phyloP scores from a whole-genome alignment of 2,888 invertebrate species.

The Folsomia candida region DNA sequence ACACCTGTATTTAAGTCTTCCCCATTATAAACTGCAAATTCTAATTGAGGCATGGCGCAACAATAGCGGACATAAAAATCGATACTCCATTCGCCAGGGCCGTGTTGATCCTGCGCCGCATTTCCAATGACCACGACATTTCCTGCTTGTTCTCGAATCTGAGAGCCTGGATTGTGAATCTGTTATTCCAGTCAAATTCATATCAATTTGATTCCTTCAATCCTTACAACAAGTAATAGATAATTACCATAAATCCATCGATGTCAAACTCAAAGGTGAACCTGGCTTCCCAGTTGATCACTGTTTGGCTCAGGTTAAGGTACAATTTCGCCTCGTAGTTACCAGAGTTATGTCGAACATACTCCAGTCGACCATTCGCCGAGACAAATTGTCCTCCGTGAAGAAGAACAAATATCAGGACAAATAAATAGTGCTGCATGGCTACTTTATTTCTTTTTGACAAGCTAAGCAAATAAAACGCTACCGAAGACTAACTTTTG shows the following conservation, averaged over 20 bases:
- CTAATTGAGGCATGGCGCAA: slow-evolving; percentile 15
- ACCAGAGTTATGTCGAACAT: slow-evolving; percentile 15
- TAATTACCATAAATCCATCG: slow-evolving; percentile 16
- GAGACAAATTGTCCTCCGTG: not conserved
- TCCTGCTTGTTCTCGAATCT: not conserved
- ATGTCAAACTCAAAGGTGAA: slow-evolving; percentile 16
- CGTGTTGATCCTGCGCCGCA: not conserved
- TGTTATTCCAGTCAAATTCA: not conserved
- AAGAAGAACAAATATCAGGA: too few relatives aligned
- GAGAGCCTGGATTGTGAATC: slow-evolving; percentile 6
- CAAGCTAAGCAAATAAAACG: too few relatives aligned
- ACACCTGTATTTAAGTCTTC: slow-evolving; percentile 23
- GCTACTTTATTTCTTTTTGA: too few relatives aligned
- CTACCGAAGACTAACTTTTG: too few relatives aligned
- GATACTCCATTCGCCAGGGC: slow-evolving; percentile 10
- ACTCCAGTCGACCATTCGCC: slow-evolving; percentile 9
- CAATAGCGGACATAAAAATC: slow-evolving; percentile 21
- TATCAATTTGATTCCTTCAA: not conserved
- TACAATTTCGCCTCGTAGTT: slow-evolving; percentile 14
- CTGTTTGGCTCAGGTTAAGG: not conserved
- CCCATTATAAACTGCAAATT: slow-evolving; percentile 28
- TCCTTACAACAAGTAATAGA: not conserved
- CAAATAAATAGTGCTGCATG: too few relatives aligned
- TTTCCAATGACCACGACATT: not conserved
- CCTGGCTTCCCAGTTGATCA: slow-evolving; percentile 16